Evolutionary conservation across 2,113 vertebrate genomes (phyloP).

Genomic region (Neolamprologus devosi): DNA sequence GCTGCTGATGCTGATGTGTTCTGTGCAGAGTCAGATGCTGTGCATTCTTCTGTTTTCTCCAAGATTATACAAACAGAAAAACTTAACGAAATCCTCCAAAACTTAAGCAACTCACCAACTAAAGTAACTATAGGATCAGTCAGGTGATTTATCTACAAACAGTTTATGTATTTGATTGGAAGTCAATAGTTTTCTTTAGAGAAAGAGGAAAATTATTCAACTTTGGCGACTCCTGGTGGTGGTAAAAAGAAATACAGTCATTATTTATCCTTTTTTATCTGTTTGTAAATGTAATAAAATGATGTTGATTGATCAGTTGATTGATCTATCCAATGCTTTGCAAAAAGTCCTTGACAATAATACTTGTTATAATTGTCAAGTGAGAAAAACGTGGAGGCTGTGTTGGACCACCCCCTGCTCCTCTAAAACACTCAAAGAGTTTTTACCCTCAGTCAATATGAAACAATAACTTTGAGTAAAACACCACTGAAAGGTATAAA

Average conservation of each 20-base stretch:
- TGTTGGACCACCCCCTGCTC: background rate
- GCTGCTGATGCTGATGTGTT: background rate
- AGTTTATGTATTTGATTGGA: background rate
- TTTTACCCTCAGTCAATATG: background rate
- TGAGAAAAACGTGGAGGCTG: background rate
- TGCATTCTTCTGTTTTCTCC: background rate
- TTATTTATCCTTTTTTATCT: background rate
- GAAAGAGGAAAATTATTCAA: background rate
- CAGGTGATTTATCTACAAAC: background rate
- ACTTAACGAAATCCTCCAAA: background rate
- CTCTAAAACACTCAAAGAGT: background rate
- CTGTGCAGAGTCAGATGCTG: background rate
- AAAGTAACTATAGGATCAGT: background rate
- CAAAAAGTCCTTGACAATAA: background rate
- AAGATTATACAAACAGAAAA: background rate
- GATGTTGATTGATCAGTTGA: background rate
- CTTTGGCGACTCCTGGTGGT: background rate
- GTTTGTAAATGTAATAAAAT: background rate
- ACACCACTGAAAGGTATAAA: background rate
- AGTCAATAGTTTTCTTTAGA: background rate
- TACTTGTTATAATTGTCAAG: background rate
- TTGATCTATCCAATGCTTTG: fast-evolving
- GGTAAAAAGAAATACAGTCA: background rate
- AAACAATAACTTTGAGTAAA: background rate
- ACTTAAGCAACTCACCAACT: background rate